These are phyloP conservation scores for Resseliella maxima DNA, from an alignment of 2,888 invertebrate genomes.

Conservation along the genomic window DNA sequence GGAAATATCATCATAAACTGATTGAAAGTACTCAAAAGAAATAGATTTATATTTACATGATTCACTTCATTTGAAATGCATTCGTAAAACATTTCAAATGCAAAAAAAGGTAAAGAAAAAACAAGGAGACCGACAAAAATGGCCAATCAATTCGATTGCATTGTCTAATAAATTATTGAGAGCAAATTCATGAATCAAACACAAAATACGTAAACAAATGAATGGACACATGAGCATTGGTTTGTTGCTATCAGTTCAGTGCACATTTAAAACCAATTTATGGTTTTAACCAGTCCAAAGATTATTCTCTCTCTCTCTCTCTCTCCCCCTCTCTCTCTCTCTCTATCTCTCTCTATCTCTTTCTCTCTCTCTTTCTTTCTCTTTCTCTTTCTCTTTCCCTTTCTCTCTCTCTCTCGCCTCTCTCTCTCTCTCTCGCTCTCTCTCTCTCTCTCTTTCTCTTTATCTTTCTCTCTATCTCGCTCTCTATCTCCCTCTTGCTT, in stretches of 20 bases:
- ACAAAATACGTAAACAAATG: neutral
- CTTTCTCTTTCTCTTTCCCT: neutral
- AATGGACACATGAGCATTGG: neutral
- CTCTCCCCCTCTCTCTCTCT: neutral
- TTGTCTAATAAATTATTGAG: conserved; percentile 14
- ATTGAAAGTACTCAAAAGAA: too few relatives aligned
- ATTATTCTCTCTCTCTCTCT: neutral
- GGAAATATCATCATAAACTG: too few relatives aligned
- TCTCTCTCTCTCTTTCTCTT: too few relatives aligned
- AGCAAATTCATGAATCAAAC: neutral
- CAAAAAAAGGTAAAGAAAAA: neutral
- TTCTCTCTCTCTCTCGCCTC: too few relatives aligned
- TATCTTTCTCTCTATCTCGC: too few relatives aligned
- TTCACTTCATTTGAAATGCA: neutral
- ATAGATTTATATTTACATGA: neutral
- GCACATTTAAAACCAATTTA: neutral
- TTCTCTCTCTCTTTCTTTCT: neutral
- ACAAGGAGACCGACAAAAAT: neutral
- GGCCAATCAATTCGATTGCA: neutral
- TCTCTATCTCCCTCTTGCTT: too few relatives aligned
- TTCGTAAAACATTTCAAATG: neutral
- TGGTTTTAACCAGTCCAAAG: neutral
- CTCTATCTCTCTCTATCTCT: too few relatives aligned
- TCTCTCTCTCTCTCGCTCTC: too few relatives aligned
- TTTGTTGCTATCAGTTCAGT: neutral